Evolutionary conservation across 1,140 invertebrate species (phyloP).

Genomic region (Pararge aegeria): DNA sequence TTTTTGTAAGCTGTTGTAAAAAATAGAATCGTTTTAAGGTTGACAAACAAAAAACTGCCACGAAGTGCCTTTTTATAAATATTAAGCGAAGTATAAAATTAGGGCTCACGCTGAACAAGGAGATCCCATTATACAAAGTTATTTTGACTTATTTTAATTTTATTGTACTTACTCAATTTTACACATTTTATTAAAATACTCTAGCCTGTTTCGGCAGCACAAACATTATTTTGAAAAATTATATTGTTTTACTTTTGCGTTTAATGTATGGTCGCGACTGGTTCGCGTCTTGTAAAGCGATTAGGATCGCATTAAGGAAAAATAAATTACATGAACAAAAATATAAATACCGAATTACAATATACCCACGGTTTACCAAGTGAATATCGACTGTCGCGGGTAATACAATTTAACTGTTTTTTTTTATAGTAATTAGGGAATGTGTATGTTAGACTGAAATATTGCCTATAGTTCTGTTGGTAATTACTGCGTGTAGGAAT

Average conservation of each 20-base stretch:
- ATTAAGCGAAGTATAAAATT: slow-evolving; percentile 17
- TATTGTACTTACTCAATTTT: slow-evolving; percentile 3
- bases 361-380: not conserved
- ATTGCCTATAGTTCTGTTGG: no score
- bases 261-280: slow-evolving; percentile 38
- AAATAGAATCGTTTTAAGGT: slow-evolving; percentile 53
- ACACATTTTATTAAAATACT: slow-evolving; percentile 3
- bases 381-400: not conserved
- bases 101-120: slow-evolving; percentile 2
- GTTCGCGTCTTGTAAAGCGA: slow-evolving; percentile 53
- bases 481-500: no score
- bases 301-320: slow-evolving; percentile 15
- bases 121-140: not conserved
- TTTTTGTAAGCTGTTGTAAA: slow-evolving; percentile 62
- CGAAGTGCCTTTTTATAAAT: slow-evolving; percentile 69
- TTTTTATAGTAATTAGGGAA: not conserved
- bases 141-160: not conserved
- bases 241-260: slow-evolving; percentile 12
- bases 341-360: not conserved
- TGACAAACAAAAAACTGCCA: slow-evolving; percentile 70
- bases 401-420: not conserved
- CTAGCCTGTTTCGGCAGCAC: not conserved
- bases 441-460: not conserved
- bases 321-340: not conserved
- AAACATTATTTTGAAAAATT: slow-evolving; percentile 7